These are phyloP conservation scores for Aldabrachelys gigantea DNA, from an alignment of 2,113 vertebrate genomes.

Conservation along the genomic window DNA sequence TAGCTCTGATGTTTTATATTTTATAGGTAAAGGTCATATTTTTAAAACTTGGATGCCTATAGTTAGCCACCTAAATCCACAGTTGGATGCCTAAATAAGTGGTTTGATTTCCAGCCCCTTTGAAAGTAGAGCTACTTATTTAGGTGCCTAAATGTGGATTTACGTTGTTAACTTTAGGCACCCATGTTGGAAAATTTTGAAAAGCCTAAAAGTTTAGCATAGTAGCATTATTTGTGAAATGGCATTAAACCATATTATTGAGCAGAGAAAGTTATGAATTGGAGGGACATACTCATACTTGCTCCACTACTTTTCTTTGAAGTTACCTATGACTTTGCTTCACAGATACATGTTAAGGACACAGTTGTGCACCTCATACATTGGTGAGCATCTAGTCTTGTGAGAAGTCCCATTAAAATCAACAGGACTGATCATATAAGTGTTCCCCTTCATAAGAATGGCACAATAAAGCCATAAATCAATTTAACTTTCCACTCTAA, in stretches of 20 bases:
- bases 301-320: not conserved
- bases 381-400: not conserved
- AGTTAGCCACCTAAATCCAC: not conserved
- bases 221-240: not conserved
- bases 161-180: not conserved
- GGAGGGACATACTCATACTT: not conserved
- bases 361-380: not conserved
- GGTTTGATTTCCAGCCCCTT: not conserved
- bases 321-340: not conserved
- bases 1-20: not conserved
- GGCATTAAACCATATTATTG: not conserved
- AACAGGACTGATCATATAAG: not conserved
- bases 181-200: not conserved
- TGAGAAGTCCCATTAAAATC: not conserved
- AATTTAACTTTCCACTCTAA: not conserved
- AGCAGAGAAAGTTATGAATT: not conserved
- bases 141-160: not conserved
- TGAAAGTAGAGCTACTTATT: not conserved
- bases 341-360: not conserved
- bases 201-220: not conserved
- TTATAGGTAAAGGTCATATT: not conserved
- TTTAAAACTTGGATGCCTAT: not conserved
- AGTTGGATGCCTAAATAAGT: not conserved
- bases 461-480: not conserved
- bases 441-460: not conserved